Conservation (phyloP, 2,888 invertebrate species). For the Leptogaster cylindrica region DNA sequence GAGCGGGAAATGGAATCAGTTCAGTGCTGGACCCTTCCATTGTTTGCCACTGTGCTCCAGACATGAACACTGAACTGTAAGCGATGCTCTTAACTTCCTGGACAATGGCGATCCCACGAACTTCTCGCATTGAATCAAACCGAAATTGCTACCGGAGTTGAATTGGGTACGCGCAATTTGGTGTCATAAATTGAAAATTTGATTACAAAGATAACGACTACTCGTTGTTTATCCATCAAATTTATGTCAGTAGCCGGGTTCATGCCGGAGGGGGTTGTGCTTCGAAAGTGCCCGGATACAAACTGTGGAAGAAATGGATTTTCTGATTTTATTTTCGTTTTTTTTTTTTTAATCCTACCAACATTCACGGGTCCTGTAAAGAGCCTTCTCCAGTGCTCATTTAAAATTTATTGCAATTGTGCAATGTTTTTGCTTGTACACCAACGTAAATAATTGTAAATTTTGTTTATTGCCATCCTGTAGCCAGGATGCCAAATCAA, state of each 20-base stretch:
- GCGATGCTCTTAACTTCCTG: conserved; percentile 25
- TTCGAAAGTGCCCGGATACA: background rate
- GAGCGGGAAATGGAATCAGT: conserved; percentile 22
- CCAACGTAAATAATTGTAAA: conserved; percentile 10
- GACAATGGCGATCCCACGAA: background rate
- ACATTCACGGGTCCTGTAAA: background rate
- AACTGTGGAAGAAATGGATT: too few relatives aligned
- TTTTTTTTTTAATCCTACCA: background rate
- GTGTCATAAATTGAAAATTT: conserved; percentile 33
- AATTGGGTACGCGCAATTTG: conserved; percentile 32
- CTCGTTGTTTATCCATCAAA: conserved; percentile 5
- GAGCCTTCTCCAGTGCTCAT: conserved; percentile 7
- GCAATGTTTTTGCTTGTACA: conserved; percentile 1
- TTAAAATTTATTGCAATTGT: conserved; percentile 13
- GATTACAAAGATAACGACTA: conserved; percentile 26
- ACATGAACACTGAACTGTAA: conserved; percentile 24
- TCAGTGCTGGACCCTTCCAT: conserved; percentile 15
- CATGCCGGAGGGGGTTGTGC: background rate
- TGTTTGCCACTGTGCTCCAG: background rate
- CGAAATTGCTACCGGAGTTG: conserved; percentile 11
- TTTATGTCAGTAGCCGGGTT: conserved; percentile 11
- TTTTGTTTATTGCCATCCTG: conserved; percentile 13
- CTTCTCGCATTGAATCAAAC: conserved; percentile 18
- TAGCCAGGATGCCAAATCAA: background rate
- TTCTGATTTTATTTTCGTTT: too few relatives aligned